phyloP scores from a whole-genome alignment of 2,888 invertebrate genomes.

The Phoenoteleia sp. region DNA sequence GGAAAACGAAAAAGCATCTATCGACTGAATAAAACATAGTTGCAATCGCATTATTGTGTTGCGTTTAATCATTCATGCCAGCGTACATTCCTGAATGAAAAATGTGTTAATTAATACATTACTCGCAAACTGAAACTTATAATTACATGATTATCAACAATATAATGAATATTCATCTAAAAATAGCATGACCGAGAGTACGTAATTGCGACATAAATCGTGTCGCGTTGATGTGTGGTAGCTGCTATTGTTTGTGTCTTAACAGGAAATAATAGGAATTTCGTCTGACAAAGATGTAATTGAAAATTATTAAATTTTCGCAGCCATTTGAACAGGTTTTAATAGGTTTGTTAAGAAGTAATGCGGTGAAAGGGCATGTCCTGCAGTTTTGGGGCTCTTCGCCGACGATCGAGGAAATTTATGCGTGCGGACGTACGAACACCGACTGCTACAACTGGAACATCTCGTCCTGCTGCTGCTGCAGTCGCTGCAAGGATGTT shows the following conservation, averaged over 20 bases:
- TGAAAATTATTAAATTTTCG: no score
- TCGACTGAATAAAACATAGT: slow-evolving; percentile 28
- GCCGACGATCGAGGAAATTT: slow-evolving; percentile 20
- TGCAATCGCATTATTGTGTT: background rate
- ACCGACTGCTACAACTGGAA: slow-evolving; percentile 94
- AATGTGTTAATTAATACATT: slow-evolving; percentile 20
- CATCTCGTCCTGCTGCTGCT: slow-evolving; percentile 95
- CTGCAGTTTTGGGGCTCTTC: background rate
- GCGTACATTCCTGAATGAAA: slow-evolving; percentile 35
- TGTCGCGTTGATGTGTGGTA: slow-evolving; percentile 28
- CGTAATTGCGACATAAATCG: slow-evolving; percentile 48
- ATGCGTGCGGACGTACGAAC: slow-evolving; percentile 46
- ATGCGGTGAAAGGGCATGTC: no score
- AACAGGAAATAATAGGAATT: slow-evolving; percentile 61
- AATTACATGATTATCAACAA: slow-evolving; percentile 39
- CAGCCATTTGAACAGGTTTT: no score
- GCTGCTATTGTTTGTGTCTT: slow-evolving; percentile 51
- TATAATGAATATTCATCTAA: slow-evolving; percentile 58
- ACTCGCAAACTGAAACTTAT: slow-evolving; percentile 7
- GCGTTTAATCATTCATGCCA: slow-evolving; percentile 6
- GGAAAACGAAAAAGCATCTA: background rate
- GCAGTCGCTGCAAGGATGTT: slow-evolving; percentile 93
- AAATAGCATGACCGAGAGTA: slow-evolving; percentile 24
- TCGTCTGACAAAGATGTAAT: no score
- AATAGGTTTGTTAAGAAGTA: no score